Conservation (phyloP, 2,113 vertebrate genomes). For the Pterocles gutturalis region DNA sequence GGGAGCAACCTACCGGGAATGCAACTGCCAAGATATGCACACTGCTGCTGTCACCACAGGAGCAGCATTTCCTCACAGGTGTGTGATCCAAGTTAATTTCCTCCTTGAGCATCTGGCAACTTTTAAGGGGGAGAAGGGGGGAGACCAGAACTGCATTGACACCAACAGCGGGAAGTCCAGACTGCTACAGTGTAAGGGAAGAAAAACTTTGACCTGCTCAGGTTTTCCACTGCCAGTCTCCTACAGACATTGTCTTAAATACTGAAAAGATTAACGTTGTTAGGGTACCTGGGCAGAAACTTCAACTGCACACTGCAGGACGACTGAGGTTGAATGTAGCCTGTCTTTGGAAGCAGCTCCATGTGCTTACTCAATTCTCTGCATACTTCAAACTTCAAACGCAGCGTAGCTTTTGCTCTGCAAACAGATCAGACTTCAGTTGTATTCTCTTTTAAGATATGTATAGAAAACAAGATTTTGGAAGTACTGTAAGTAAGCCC, state of each 20-base stretch:
- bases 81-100: constrained; percentile 61
- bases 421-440: background rate
- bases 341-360: constrained; percentile 86
- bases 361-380: constrained; percentile 87
- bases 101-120: constrained; percentile 39
- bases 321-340: constrained; percentile 85
- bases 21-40: background rate
- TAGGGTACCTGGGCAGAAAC: constrained; percentile 89
- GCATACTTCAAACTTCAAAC: constrained; percentile 87
- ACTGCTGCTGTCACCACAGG: constrained; percentile 1
- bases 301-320: constrained; percentile 85
- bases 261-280: no score
- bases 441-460: background rate
- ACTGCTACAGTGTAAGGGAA: background rate
- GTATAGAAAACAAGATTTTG: background rate
- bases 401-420: constrained; percentile 84
- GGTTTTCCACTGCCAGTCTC: background rate
- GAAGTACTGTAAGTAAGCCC: background rate
- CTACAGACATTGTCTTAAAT: background rate
- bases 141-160: background rate
- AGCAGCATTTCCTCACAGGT: constrained; percentile 13
- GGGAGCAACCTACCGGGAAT: background rate
- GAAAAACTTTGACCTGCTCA: background rate
- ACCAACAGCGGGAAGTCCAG: background rate
- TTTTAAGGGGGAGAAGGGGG: background rate